phyloP scores from a whole-genome alignment of 1,140 invertebrate genomes.

The Procambarus clarkii region DNA sequence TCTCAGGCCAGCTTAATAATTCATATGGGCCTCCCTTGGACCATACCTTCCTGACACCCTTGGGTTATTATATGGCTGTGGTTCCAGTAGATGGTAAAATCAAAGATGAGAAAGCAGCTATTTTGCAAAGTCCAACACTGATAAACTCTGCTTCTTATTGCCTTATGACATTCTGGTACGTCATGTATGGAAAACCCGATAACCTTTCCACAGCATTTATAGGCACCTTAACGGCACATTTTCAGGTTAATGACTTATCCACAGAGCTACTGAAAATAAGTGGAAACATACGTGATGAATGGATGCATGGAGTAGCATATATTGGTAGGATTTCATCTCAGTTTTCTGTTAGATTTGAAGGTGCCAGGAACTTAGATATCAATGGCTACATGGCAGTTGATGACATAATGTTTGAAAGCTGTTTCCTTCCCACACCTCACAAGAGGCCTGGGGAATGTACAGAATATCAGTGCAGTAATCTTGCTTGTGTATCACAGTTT shows the following conservation, averaged over 20 bases:
- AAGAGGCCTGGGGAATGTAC: constrained; percentile 22
- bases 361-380: constrained; percentile 52
- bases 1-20: constrained; percentile 43
- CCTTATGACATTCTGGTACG: constrained; percentile 58
- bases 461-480: constrained; percentile 37
- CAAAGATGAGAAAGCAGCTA: constrained; percentile 25
- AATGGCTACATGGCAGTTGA: constrained; percentile 60
- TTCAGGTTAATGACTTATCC: constrained; percentile 34
- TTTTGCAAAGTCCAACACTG: constrained; percentile 45
- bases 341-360: constrained; percentile 46
- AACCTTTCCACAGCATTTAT: constrained; percentile 38
- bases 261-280: constrained; percentile 23
- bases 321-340: constrained; percentile 49
- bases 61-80: constrained; percentile 55
- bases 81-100: constrained; percentile 4
- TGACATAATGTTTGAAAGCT: constrained; percentile 58
- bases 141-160: constrained; percentile 51
- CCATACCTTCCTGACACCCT: constrained; percentile 32
- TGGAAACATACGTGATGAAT: constrained; percentile 56
- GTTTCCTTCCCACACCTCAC: constrained; percentile 55
- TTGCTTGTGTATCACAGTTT: constrained; percentile 52
- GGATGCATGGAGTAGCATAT: constrained; percentile 42
- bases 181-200: constrained; percentile 45
- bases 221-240: constrained; percentile 17
- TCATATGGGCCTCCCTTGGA: constrained; percentile 48